Conservation (phyloP, 92 coral and sea anemone genomes). For the Porites lobata region DNA sequence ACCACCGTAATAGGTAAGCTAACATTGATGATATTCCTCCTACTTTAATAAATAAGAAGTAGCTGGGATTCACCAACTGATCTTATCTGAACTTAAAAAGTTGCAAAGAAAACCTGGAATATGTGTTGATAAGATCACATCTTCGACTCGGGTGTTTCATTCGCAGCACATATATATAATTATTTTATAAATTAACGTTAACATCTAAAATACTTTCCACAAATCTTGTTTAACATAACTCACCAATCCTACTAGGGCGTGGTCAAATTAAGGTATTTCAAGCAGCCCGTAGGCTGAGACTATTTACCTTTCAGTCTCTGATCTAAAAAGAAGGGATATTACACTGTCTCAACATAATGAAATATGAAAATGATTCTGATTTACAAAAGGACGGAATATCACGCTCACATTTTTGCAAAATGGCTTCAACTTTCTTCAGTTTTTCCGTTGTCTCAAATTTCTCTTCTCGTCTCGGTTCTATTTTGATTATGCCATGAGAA, state of each 20-base stretch:
- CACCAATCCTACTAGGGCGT: background rate
- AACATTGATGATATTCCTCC: background rate
- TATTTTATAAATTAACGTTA: too few species aligned
- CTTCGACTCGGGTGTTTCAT: too few species aligned
- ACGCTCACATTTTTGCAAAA: background rate
- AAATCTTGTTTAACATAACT: background rate
- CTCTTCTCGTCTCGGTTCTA: background rate
- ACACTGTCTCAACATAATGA: background rate
- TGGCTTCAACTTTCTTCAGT: background rate
- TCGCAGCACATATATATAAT: too few species aligned
- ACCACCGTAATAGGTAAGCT: background rate
- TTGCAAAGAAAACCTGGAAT: too few species aligned
- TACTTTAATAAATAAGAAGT: too few species aligned
- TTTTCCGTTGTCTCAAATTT: background rate
- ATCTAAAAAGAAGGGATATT: conserved; percentile 1
- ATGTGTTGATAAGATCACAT: too few species aligned
- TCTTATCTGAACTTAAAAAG: too few species aligned
- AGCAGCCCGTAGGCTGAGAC: background rate
- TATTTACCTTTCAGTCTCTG: conserved; percentile 13
- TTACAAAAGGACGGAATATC: background rate
- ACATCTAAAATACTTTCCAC: background rate
- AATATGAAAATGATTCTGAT: conserved; percentile 2
- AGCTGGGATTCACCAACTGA: too few species aligned
- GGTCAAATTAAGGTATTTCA: background rate
- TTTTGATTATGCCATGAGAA: background rate